A percentile compares a stretch with the other conserved stretches of the same genome.
phyloP scores from a whole-genome alignment of 2,113 vertebrate genomes.

The Haemorhous mexicanus region DNA sequence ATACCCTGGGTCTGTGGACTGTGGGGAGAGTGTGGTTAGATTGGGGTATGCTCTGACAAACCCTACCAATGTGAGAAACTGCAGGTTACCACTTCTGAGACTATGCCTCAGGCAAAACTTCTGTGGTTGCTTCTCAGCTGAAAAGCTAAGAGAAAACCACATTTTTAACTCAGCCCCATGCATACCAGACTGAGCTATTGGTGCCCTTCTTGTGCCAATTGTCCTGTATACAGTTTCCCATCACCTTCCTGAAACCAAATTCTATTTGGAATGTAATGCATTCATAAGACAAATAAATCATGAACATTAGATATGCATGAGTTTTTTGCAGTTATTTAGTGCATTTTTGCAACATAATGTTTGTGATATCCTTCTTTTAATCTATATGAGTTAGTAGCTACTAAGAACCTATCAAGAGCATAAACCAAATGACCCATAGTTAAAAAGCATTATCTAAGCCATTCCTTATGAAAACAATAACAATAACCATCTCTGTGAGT shows the following conservation, averaged over 20 bases:
- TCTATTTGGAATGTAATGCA: neutral
- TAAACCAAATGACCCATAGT: neutral
- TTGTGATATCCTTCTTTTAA: neutral
- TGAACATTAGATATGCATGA: neutral
- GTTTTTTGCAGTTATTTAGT: neutral
- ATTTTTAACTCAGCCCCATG: neutral
- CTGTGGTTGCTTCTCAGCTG: neutral
- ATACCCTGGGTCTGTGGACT: neutral
- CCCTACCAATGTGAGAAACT: neutral
- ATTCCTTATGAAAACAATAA: neutral
- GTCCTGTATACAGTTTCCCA: neutral
- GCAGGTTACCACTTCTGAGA: neutral
- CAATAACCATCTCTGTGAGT: neutral
- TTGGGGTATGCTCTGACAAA: accelerated
- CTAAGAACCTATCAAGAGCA: neutral
- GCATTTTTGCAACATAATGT: neutral
- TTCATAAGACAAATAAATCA: neutral
- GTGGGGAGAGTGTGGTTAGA: neutral
- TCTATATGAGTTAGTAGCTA: neutral
- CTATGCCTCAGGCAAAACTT: neutral
- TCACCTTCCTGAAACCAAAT: neutral
- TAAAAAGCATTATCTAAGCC: neutral
- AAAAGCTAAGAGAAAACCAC: neutral
- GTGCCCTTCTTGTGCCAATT: neutral
- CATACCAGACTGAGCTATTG: neutral